Percentiles rank a stretch among this genome's conserved stretches.
phyloP scores from a whole-genome alignment of 1,140 invertebrate genomes.

The Ceratitis capitata region DNA sequence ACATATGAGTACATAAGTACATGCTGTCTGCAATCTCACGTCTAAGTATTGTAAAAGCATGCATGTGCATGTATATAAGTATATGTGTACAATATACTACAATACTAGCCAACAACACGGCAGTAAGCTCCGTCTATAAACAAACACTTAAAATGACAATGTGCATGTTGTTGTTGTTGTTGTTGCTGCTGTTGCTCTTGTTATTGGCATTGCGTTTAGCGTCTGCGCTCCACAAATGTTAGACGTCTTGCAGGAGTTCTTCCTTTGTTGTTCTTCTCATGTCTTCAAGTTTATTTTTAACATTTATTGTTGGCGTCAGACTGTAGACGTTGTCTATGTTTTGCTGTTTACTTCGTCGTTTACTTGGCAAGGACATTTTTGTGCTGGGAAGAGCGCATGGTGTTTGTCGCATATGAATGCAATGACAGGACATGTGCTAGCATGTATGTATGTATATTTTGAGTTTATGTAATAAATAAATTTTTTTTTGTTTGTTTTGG shows the following conservation, averaged over 20 bases:
- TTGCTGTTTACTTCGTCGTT: neutral
- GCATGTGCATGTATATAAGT: too few species aligned
- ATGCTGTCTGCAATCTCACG: neutral
- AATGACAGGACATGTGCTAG: neutral
- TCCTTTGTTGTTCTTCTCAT: neutral
- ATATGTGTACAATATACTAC: too few species aligned
- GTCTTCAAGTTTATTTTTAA: neutral
- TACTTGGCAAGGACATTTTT: neutral
- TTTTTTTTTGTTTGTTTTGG: too few species aligned
- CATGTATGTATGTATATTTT: neutral
- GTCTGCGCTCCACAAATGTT: neutral
- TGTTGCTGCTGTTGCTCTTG: neutral
- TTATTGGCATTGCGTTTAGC: neutral
- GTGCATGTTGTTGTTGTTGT: neutral
- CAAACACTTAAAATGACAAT: neutral
- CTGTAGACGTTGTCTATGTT: neutral
- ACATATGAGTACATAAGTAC: neutral
- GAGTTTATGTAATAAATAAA: too few species aligned
- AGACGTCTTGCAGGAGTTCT: neutral
- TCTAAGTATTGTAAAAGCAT: neutral
- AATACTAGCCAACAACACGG: neutral
- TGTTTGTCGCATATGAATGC: too few species aligned
- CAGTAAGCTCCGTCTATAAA: neutral
- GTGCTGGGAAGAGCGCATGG: too few species aligned
- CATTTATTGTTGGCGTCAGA: neutral